Evolutionary conservation across 2,888 invertebrate species (phyloP).

Genomic region (Hololepta plana): DNA sequence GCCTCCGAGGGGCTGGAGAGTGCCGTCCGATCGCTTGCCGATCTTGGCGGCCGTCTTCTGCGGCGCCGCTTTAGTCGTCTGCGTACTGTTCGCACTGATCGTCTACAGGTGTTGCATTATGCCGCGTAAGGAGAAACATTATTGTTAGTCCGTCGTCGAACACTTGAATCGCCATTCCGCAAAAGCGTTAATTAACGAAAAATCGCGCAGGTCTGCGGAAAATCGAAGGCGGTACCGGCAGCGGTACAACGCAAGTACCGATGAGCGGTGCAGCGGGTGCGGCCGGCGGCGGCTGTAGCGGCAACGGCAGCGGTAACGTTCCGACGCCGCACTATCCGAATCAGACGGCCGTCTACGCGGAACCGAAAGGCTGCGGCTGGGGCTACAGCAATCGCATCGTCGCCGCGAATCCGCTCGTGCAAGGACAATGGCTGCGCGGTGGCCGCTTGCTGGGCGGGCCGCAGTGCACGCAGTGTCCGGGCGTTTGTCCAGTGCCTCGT

Average conservation of each 20-base stretch:
- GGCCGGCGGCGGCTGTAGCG: conserved; percentile 9
- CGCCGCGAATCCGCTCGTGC: conserved; percentile 17
- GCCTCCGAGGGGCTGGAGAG: conserved; percentile 24
- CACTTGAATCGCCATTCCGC: conserved; percentile 4
- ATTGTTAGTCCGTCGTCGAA: conserved; percentile 30
- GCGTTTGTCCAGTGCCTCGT: conserved; percentile 25
- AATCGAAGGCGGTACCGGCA: conserved; percentile 16
- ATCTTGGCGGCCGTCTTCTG: conserved; percentile 30
- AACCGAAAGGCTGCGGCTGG: conserved; percentile 29
- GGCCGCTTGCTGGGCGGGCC: conserved; percentile 20
- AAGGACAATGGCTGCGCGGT: conserved; percentile 22
- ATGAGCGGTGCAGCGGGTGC: too few relatives aligned
- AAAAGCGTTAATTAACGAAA: conserved; percentile 5
- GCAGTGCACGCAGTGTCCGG: conserved; percentile 27
- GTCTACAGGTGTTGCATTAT: conserved; percentile 51
- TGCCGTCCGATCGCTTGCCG: conserved; percentile 29
- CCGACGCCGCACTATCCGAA: conserved; percentile 17
- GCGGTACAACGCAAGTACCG: too few relatives aligned
- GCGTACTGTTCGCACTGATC: conserved; percentile 41
- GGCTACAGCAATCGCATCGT: conserved; percentile 29
- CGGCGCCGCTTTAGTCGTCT: conserved; percentile 43
- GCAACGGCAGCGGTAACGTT: conserved; percentile 12
- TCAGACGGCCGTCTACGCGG: conserved; percentile 31
- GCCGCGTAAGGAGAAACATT: conserved; percentile 49
- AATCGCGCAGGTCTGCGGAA: conserved; percentile 22